Evolutionary conservation across 2,113 vertebrate genomes (phyloP).

Genomic region (Heterotilapia buettikoferi): DNA sequence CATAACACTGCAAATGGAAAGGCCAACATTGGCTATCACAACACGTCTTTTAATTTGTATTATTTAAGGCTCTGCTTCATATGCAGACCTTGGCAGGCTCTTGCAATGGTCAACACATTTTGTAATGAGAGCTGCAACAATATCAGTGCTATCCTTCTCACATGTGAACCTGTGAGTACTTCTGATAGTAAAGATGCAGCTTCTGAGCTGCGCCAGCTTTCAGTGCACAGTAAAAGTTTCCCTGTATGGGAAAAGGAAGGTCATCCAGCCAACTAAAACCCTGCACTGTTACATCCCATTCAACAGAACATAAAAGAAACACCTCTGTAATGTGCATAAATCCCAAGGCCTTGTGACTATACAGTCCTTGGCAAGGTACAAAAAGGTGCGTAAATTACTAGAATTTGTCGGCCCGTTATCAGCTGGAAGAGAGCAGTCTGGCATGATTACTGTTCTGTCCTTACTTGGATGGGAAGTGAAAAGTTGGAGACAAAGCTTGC

Average conservation of each 20-base stretch:
- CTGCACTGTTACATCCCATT: not conserved
- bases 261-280: not conserved
- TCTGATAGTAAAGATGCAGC: not conserved
- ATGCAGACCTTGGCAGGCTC: not conserved
- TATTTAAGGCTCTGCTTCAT: not conserved
- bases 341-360: not conserved
- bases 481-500: not conserved
- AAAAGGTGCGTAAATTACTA: not conserved
- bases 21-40: not conserved
- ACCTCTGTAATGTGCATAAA: not conserved
- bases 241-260: not conserved
- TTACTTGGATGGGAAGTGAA: not conserved
- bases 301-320: not conserved
- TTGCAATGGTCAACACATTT: not conserved
- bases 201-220: fast-evolving
- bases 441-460: not conserved
- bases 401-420: not conserved
- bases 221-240: not conserved
- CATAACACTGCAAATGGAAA: not conserved
- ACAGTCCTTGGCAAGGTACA: not conserved
- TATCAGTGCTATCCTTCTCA: not conserved
- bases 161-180: not conserved
- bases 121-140: not conserved
- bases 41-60: conserved; percentile 1
- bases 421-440: not conserved